Percentiles rank a stretch among this genome's conserved stretches.
Conservation (phyloP, 2,797 vertebrate species). For the Lagorchestes hirsutus region DNA sequence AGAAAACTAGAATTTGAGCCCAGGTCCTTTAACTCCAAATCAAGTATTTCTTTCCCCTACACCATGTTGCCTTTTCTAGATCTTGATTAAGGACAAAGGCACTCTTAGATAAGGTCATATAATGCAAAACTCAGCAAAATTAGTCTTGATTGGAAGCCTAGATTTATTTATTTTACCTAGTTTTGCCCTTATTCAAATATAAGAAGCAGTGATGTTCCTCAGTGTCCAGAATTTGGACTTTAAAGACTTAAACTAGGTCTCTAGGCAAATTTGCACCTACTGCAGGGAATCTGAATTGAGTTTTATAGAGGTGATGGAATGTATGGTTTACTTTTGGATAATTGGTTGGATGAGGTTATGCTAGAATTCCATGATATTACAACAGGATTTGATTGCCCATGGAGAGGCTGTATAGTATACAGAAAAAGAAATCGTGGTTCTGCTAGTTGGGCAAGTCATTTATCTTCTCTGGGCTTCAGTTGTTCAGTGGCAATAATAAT, state of each 20-base stretch:
- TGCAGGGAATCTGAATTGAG: background rate
- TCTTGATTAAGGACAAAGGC: background rate
- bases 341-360: background rate
- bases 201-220: background rate
- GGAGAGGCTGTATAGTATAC: background rate
- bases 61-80: background rate
- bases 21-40: background rate
- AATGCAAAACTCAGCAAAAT: background rate
- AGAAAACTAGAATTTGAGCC: background rate
- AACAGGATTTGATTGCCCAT: background rate
- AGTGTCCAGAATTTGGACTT: background rate
- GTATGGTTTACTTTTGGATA: background rate
- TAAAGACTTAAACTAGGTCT: background rate
- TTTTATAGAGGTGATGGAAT: background rate
- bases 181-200: background rate
- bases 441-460: background rate
- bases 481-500: background rate
- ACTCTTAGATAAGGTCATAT: background rate
- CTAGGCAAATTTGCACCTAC: background rate
- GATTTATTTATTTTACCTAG: background rate
- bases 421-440: background rate
- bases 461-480: background rate
- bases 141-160: background rate
- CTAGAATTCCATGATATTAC: background rate
- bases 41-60: background rate